phyloP scores from a whole-genome alignment of 1,140 invertebrate genomes.

The Grapholita molesta region DNA sequence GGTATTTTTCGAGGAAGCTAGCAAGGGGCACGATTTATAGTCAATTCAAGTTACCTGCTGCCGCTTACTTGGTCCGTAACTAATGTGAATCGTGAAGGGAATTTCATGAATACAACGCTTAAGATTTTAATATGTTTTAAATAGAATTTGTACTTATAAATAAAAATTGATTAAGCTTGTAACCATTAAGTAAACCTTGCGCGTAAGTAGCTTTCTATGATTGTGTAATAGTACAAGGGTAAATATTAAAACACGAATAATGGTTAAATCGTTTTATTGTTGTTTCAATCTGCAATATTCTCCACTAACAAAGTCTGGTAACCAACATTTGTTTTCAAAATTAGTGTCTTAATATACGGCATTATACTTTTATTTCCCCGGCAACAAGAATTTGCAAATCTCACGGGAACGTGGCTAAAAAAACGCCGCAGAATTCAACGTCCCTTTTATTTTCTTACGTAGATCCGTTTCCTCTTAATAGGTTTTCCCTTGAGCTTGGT shows the following conservation, averaged over 20 bases:
- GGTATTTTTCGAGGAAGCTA: not conserved
- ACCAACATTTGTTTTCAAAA: not conserved
- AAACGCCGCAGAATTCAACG: not conserved
- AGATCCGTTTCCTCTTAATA: slow-evolving; percentile 5
- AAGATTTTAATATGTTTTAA: too few species aligned
- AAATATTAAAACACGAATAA: too few species aligned
- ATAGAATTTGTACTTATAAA: too few species aligned
- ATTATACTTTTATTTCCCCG: not conserved
- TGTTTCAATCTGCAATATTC: too few species aligned
- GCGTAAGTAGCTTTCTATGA: too few species aligned
- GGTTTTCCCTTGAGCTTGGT: not conserved
- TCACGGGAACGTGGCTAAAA: not conserved
- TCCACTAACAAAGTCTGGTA: too few species aligned
- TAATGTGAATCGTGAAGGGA: not conserved
- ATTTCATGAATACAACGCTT: not conserved
- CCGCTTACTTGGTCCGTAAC: slow-evolving; percentile 3
- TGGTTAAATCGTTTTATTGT: too few species aligned
- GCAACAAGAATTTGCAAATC: not conserved
- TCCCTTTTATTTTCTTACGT: not conserved
- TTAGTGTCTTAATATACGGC: not conserved
- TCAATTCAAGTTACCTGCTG: slow-evolving; percentile 8
- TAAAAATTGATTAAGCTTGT: too few species aligned
- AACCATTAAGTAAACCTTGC: too few species aligned
- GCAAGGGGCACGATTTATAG: not conserved
- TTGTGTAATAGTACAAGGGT: too few species aligned